Conservation (phyloP, 2,113 vertebrate genomes). For the Pangasianodon gigas region DNA sequence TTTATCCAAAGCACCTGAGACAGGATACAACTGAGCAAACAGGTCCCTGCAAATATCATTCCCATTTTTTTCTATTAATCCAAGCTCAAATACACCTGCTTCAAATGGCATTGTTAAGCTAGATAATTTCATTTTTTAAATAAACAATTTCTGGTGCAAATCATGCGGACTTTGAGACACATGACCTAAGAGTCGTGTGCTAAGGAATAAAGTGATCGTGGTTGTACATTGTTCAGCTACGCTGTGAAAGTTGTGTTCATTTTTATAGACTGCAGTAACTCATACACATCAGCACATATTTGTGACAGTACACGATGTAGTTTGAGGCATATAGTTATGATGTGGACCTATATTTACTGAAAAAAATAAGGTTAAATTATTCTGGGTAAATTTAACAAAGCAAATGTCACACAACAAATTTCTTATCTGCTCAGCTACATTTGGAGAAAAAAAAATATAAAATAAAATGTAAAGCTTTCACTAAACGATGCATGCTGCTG, state of each 20-base stretch:
- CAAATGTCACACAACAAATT: not conserved
- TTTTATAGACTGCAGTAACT: not conserved
- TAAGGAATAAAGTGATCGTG: not conserved
- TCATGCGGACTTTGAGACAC: not conserved
- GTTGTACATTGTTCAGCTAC: not conserved
- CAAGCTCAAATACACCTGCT: not conserved
- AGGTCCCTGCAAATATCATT: not conserved
- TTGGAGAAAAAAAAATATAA: not conserved
- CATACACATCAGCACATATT: not conserved
- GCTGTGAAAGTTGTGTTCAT: not conserved
- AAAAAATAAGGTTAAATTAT: not conserved
- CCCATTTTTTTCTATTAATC: not conserved
- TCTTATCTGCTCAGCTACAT: not conserved
- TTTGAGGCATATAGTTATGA: not conserved
- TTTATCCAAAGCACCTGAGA: not conserved
- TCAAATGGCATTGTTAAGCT: not conserved
- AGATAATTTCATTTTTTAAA: not conserved
- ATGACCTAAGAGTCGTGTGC: not conserved
- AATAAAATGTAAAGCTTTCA: not conserved
- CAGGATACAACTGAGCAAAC: not conserved
- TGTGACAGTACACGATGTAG: not conserved
- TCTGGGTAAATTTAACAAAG: not conserved
- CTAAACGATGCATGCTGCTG: not conserved
- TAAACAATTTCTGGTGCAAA: not conserved
- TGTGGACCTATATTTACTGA: not conserved